Conservation (phyloP, 2,113 vertebrate species). For the Mixornis gularis region DNA sequence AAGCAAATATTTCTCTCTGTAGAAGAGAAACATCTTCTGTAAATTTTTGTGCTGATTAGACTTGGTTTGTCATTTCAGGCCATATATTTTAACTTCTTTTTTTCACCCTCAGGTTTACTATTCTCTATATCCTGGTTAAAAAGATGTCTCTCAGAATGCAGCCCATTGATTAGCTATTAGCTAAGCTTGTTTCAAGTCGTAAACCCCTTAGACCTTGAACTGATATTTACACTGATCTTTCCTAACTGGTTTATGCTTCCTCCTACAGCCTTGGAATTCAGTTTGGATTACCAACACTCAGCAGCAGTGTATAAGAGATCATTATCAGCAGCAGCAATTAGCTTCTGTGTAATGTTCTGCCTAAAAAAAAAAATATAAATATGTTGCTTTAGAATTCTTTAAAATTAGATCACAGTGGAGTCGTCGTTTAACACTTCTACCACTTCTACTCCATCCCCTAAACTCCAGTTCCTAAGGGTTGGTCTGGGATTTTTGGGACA, state of each 20-base stretch:
- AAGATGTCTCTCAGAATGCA: not conserved
- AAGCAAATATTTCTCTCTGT: not conserved
- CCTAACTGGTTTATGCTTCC: not conserved
- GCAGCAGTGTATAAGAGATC: not conserved
- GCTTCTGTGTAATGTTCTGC: not conserved
- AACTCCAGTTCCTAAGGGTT: not conserved
- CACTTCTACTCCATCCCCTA: not conserved
- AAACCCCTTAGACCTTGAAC: not conserved
- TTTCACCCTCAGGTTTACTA: not conserved
- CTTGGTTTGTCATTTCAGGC: not conserved
- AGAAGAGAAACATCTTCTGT: not conserved
- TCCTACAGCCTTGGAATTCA: not conserved
- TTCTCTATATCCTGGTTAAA: not conserved
- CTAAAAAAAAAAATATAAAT: not conserved
- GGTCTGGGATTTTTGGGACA: not conserved
- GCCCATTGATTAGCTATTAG: constrained; percentile 25
- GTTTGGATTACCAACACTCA: not conserved
- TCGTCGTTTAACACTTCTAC: not conserved
- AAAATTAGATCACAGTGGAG: not conserved
- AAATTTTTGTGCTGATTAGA: not conserved
- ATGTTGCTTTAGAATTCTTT: not conserved
- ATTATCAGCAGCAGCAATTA: not conserved
- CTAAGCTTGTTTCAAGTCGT: constrained; percentile 9
- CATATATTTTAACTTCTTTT: not conserved
- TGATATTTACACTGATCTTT: not conserved